Base-by-base conservation (phyloP, 2,797 vertebrate genomes). In the Peromyscus nudipes region DNA sequence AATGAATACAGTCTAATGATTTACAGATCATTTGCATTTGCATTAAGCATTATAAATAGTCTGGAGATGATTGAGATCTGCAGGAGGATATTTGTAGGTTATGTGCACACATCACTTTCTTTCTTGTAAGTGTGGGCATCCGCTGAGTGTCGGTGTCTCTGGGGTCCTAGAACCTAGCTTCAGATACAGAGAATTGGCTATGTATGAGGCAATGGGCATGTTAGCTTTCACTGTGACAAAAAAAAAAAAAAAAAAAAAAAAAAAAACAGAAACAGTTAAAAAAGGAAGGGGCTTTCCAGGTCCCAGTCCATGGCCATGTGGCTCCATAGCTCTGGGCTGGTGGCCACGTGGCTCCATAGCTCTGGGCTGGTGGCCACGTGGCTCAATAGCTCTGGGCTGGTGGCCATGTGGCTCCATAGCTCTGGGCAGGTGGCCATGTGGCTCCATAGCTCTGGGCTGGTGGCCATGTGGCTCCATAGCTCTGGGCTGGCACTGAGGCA, bases 21-120 rank as follows among this genome's bases (percentile, higher is more conserved):
- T 57, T 73, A 37, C 85, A 57, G 52, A 40, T 87, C 67, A 73
- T 87, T 87, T 87, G n/a, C 67, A 87, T 87, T 87, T 55, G 46
- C 49, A 73, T 37, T 73, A 37, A 27, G 34, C 49, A 73, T 57
- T 87, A 87, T 87, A 73, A 87, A 73, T 73, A 87, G n/a, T 73
- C n/a, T 27, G 13, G 46, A 52, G 23, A 23, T 65, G 49, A 87
- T 87, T 87, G 23, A 57, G 55, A 37, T 40, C 65, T 40, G 34
- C 46, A 55, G 34, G 65, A 71, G 49, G 85, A 29, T 57, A 12
- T 87, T 37, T 71, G 67, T 87, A 87, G 67, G 85, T 87, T 57
- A 87, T 29, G 37, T 55, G 67, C 67, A 87, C 55, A 57, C 67
- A 1, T 57, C 23, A 29, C 46, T 29, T 71, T 9, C 11, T 87